Base-by-base conservation (phyloP, 1,140 invertebrate species). In the honey bee (Apis mellifera) region DNA sequence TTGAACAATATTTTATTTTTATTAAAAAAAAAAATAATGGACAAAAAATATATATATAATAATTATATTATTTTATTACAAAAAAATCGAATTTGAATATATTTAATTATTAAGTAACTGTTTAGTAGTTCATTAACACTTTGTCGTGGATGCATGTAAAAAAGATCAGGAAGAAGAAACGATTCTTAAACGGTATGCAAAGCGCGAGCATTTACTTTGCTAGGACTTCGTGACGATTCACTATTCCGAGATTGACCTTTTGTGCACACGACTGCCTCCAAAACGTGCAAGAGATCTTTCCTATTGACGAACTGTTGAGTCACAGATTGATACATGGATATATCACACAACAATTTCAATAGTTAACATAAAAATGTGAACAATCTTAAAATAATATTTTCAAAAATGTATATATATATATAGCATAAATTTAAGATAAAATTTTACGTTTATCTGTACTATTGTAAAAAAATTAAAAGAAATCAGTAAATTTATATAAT, bases 221-320 rank as follows among this genome's bases (percentile, higher is more conserved):
- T 83, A 89, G 85, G 80, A 74, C 78, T 74, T n/a, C 48, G 26
- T 74, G 48, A 64, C 64, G 48, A 65, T 83, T 88, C 76, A 89
- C 88, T 89, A 89, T 89, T 89, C 86, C 83, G 77, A 89, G 88
- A 89, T 78, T 83, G 88, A 89, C 87, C 88, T 89, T 89, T 88
- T 62, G 71, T 55, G 23, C 52, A 52, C 80, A 55, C 65, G 50
- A 13, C 64, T 62, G 73, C 26, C n/a, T 64, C 74, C 75, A 71
- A 77, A 83, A 78, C 81, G 74, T 57, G 57, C 65, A 65, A 78
- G 3, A 77, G 65, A 82, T 77, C 80, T 32, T 82, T 64, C 21
- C 74, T 17, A 68, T 50, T 62, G 71, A 66, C 21, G 21, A 52
- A 73, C 72, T 52, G 54, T 59, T 76, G 79, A 59, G 19, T 76